phyloP scores from a whole-genome alignment of 2,113 vertebrate species.

The Phylloscopus trochilus region DNA sequence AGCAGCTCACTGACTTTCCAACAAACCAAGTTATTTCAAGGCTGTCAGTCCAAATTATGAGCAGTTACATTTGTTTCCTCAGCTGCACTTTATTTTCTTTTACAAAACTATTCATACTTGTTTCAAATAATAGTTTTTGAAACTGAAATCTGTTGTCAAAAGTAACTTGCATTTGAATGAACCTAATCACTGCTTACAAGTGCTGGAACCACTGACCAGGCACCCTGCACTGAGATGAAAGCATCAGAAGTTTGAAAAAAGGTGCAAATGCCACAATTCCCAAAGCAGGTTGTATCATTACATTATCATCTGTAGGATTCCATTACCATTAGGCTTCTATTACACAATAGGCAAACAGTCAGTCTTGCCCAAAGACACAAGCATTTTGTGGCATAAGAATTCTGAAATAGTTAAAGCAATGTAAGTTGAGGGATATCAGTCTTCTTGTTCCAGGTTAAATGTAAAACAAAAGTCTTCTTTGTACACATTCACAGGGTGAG shows the following conservation, averaged over 20 bases:
- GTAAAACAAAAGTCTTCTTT: not conserved
- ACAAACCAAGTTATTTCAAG: not conserved
- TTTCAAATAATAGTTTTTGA: not conserved
- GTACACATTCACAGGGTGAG: not conserved
- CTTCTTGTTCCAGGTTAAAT: not conserved
- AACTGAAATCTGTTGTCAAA: not conserved
- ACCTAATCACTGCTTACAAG: not conserved
- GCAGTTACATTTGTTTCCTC: not conserved
- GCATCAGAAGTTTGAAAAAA: not conserved
- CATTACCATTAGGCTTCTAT: not conserved
- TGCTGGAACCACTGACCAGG: not conserved
- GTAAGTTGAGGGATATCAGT: not conserved
- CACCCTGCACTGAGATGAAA: not conserved
- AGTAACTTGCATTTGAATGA: not conserved
- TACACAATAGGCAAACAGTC: not conserved
- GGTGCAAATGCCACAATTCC: not conserved
- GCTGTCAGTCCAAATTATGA: not conserved
- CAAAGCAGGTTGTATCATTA: not conserved
- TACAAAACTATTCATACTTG: not conserved
- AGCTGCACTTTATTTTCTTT: not conserved
- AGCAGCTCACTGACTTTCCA: not conserved
- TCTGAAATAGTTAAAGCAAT: not conserved
- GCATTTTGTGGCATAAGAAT: not conserved
- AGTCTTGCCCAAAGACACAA: not conserved
- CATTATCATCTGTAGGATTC: not conserved